phyloP scores from a whole-genome alignment of 2,797 vertebrate species.

The Fistularia tabacaria region DNA sequence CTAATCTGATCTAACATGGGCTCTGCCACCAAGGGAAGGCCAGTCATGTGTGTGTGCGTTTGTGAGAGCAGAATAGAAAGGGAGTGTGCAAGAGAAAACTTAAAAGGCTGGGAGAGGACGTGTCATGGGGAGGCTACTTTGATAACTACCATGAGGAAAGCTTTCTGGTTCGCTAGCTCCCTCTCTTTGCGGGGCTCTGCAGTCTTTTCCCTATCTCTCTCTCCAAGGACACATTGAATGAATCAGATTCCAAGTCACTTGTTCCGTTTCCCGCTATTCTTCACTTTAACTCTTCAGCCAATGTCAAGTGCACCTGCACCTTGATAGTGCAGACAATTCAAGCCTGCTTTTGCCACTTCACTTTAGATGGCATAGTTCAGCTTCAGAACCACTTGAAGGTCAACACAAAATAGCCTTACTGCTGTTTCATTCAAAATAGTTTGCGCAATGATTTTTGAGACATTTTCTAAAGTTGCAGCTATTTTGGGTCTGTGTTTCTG shows the following conservation, averaged over 20 bases:
- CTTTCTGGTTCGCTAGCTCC: slow-evolving; percentile 51
- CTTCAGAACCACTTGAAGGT: slow-evolving; percentile 16
- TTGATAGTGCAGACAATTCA: not conserved
- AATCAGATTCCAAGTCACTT: slow-evolving; percentile 74
- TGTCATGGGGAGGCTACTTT: slow-evolving; percentile 49
- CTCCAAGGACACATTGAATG: slow-evolving; percentile 66
- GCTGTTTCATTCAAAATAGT: not conserved
- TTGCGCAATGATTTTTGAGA: no score
- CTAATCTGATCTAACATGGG: slow-evolving; percentile 55
- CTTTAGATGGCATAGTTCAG: slow-evolving; percentile 37
- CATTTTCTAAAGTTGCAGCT: no score
- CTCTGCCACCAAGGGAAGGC: slow-evolving; percentile 23
- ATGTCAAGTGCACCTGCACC: slow-evolving; percentile 84
- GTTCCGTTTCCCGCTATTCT: slow-evolving; percentile 87
- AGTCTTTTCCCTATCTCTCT: slow-evolving; percentile 30
- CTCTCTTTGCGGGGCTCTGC: slow-evolving; percentile 46
- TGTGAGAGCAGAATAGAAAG: not conserved
- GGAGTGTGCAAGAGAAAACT: slow-evolving; percentile 12
- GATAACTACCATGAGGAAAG: slow-evolving; percentile 48
- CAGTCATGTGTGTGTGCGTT: slow-evolving; percentile 5
- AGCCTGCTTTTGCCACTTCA: slow-evolving; percentile 43
- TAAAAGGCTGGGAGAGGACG: slow-evolving; percentile 38
- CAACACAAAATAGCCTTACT: not conserved
- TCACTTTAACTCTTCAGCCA: slow-evolving; percentile 82
- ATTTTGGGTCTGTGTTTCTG: not conserved